phyloP scores from a whole-genome alignment of 2,888 invertebrate species.

The Aleiodes alternator region DNA sequence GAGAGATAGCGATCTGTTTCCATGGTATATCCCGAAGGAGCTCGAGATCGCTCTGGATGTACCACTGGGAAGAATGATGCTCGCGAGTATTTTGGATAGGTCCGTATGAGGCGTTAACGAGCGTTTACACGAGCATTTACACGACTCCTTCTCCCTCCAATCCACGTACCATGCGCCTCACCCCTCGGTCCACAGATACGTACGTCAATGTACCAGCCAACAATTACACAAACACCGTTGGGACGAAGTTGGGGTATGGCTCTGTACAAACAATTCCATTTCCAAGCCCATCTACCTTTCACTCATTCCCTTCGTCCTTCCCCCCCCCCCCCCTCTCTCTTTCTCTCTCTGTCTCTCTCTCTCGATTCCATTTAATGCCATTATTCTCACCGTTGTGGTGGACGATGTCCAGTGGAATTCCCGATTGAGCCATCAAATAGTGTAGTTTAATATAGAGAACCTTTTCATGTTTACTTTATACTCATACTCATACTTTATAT shows the following conservation, averaged over 20 bases:
- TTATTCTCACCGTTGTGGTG: conserved; percentile 6
- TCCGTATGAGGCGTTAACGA: conserved; percentile 51
- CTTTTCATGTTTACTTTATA: background rate
- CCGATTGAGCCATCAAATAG: conserved; percentile 28
- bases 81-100: conserved; percentile 43
- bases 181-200: background rate
- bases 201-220: conserved; percentile 14
- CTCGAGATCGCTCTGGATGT: conserved; percentile 7
- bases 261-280: conserved; percentile 51
- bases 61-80: conserved; percentile 29
- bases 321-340: background rate
- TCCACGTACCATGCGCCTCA: conserved; percentile 7
- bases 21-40: conserved; percentile 39
- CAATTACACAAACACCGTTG: conserved; percentile 23
- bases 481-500: no score
- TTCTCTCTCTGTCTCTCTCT: background rate
- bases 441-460: background rate
- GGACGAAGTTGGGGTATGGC: conserved; percentile 10
- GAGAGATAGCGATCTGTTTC: conserved; percentile 1
- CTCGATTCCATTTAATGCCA: conserved; percentile 3
- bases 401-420: conserved; percentile 33
- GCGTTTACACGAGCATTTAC: conserved; percentile 52
- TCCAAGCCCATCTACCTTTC: conserved; percentile 30
- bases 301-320: background rate
- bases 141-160: conserved; percentile 44